Evolutionary conservation across 2,888 invertebrate species (phyloP), one percentile per base, ranked within the genome.

Genomic region (Caenorhabditis japonica): DNA sequence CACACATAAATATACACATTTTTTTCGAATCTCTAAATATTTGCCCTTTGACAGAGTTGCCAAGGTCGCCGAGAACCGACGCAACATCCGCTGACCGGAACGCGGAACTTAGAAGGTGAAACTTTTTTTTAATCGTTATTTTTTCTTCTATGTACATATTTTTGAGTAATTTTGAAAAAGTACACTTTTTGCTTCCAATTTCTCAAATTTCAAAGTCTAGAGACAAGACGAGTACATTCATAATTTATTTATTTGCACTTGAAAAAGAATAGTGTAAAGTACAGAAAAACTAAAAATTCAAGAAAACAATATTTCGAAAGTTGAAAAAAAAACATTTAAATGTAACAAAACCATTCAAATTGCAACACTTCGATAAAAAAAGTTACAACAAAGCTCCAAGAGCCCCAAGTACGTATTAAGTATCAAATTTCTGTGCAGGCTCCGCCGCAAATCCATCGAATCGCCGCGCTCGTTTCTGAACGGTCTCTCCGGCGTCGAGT

Each of bases 391-490:
- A 4, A 34, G 47, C 21, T 49, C 33, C n/a, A 30, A 13, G 21
- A 8, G 15, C 25, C 7, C 17, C 30, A 30, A 30, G 30, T 30
- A 30, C 30, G 10, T 10, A 30, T 30, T 8, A 15, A 39, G 38
- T 4, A 51, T 51, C 51, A 51, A 38, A 25, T 51, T 51, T 36
- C 43, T 10, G 12, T 5, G 5, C 66, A 75, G 75, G 51, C 56
- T 59, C 19, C 68, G 74, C 34, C 52, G 74, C 3, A 75, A 64
- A 60, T 75, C 75, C 49, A 61, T 70, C 43, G 75, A 75, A 38
- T 75, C 75, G 21, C 75, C 75, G 13, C 52, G 75, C n/a, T 33
- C 64, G 15, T 75, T 75, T 70, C 21, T 75, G 25, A 75, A 70
- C 53, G 75, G 75, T 47, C 39, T 56, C 13, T 17, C 64, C n/a